A percentile compares a stretch with the other conserved stretches of the same genome.
Conservation (phyloP, 2,113 vertebrate species). For the Sula dactylatra region DNA sequence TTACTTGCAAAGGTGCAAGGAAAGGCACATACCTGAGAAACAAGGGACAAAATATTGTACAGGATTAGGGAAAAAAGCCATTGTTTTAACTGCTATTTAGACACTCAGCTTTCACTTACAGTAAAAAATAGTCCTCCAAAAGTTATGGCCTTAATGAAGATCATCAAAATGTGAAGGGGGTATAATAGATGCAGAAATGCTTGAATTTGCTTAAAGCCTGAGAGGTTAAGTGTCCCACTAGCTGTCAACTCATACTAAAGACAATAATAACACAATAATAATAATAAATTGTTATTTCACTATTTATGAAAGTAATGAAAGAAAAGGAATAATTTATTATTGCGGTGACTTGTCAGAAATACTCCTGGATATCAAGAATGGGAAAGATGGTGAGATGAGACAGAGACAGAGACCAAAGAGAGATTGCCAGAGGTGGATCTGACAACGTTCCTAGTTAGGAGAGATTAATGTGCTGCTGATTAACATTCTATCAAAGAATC, state of each 20-base stretch:
- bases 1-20: background rate
- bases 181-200: background rate
- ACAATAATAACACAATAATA: too few species aligned
- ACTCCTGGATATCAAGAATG: background rate
- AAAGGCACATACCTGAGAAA: background rate
- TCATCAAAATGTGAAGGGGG: background rate
- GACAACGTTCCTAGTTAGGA: background rate
- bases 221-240: background rate
- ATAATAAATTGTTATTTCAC: background rate
- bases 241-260: background rate
- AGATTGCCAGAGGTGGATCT: background rate
- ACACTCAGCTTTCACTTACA: background rate
- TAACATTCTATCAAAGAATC: background rate
- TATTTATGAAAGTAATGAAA: background rate
- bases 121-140: background rate
- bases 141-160: background rate
- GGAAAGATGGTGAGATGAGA: background rate
- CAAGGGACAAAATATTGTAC: background rate
- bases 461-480: background rate
- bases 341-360: background rate
- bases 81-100: background rate
- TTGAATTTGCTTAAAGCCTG: background rate
- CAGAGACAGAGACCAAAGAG: background rate
- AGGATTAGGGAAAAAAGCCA: background rate
- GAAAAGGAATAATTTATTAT: background rate